A percentile compares a stretch with the other conserved stretches of the same genome.
These are phyloP conservation scores for Pseudomyrmex cubaensis DNA, from an alignment of 1,140 invertebrate species.

Conservation along the genomic window DNA sequence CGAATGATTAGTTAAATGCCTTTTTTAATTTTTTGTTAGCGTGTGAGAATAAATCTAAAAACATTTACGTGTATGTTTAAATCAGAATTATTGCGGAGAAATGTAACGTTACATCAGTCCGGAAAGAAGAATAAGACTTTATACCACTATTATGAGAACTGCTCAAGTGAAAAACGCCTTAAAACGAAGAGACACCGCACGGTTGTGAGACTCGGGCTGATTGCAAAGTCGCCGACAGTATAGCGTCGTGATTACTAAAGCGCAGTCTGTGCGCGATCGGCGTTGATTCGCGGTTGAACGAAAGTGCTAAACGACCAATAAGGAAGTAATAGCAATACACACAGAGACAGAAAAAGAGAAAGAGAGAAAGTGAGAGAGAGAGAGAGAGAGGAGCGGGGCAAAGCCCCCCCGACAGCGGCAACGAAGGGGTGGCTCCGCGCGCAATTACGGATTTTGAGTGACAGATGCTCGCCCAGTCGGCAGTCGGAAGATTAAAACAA, in stretches of 20 bases:
- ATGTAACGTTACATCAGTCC: background rate
- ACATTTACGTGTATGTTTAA: background rate
- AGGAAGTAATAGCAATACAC: conserved; percentile 70
- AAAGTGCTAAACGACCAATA: conserved; percentile 74
- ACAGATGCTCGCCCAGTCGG: conserved; percentile 85
- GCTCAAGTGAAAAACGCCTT: conserved; percentile 14
- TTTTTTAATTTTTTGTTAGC: background rate
- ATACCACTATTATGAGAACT: conserved; percentile 7
- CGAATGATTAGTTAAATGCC: conserved; percentile 12
- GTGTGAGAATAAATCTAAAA: too few species aligned
- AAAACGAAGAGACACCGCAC: background rate
- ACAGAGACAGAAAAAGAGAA: conserved; percentile 35
- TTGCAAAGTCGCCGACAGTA: conserved; percentile 3
- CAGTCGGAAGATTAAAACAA: conserved; percentile 86
- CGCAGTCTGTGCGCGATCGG: conserved; percentile 33
- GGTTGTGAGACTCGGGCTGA: conserved; percentile 12
- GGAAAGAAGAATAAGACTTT: background rate
- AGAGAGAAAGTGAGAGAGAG: background rate
- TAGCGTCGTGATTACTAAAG: conserved; percentile 33
- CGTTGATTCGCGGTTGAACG: conserved; percentile 56
- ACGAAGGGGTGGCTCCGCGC: conserved; percentile 74
- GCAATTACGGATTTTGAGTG: conserved; percentile 85
- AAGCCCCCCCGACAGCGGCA: background rate
- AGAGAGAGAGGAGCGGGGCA: background rate
- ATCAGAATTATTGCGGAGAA: background rate